Conservation (phyloP, 2,888 invertebrate species). For the Phyto melanocephala region DNA sequence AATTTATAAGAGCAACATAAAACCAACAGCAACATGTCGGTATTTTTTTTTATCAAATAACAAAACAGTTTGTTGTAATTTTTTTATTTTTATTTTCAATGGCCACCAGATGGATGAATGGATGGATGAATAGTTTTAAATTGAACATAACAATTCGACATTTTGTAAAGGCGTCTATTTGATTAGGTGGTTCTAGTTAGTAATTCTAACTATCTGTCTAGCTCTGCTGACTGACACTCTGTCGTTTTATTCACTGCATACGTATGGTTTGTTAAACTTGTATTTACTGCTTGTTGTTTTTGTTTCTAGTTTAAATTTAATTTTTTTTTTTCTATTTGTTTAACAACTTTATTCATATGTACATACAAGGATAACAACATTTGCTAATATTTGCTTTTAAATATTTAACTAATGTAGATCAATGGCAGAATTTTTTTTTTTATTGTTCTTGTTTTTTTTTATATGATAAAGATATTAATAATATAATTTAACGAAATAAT, state of each 20-base stretch:
- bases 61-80: too few species aligned
- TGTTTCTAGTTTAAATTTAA: background rate
- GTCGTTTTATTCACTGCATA: background rate
- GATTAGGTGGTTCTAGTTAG: conserved; percentile 6
- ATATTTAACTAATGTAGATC: conserved; percentile 57
- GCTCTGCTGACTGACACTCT: conserved; percentile 6
- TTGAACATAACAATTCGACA: conserved; percentile 4
- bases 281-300: conserved; percentile 15
- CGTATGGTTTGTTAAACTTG: too few species aligned
- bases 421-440: conserved; percentile 47
- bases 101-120: conserved; percentile 25
- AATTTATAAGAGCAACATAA: too few species aligned
- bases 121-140: too few species aligned
- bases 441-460: too few species aligned
- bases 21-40: too few species aligned
- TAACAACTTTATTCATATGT: conserved; percentile 54
- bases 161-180: background rate
- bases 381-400: conserved; percentile 41
- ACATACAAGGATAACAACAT: conserved; percentile 62
- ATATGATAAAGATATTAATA: too few species aligned
- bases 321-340: conserved; percentile 20
- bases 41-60: too few species aligned
- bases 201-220: conserved; percentile 29
- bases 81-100: too few species aligned
- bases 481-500: too few species aligned